A percentile compares a stretch with the other conserved stretches of the same genome.
These are phyloP conservation scores for Cephus pygmeus DNA, from an alignment of 2,888 invertebrate species.

Conservation along the genomic window DNA sequence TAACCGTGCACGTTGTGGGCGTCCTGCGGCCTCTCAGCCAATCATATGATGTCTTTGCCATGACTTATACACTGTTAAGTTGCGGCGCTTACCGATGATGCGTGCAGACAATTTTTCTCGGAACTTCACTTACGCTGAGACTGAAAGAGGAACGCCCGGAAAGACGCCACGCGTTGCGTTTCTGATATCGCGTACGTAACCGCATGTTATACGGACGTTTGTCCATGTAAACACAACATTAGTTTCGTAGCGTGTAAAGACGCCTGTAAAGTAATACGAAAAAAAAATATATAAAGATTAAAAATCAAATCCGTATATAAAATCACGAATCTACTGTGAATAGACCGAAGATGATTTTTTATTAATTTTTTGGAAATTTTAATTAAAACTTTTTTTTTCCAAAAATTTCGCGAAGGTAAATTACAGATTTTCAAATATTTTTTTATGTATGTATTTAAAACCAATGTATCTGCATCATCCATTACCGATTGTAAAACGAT, in stretches of 20 bases:
- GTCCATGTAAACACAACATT: not conserved
- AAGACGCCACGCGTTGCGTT: conserved; percentile 4
- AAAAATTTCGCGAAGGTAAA: too few relatives aligned
- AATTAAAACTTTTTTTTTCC: too few relatives aligned
- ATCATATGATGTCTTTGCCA: conserved; percentile 30
- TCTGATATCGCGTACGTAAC: not conserved
- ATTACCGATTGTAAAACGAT: not conserved
- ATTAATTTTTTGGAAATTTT: too few relatives aligned
- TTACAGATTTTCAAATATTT: too few relatives aligned
- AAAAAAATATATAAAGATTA: not conserved
- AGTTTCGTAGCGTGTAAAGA: not conserved
- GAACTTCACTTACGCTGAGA: conserved; percentile 31
- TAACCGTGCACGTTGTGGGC: conserved; percentile 59
- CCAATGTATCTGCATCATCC: not conserved
- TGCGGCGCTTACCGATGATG: conserved; percentile 1
- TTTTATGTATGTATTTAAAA: not conserved
- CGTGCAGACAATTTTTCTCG: conserved; percentile 37
- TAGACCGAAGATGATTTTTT: not conserved
- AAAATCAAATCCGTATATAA: not conserved
- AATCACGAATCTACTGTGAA: not conserved
- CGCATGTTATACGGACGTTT: not conserved
- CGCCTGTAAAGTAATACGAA: not conserved
- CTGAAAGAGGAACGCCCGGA: conserved; percentile 5
- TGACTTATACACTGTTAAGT: not conserved
- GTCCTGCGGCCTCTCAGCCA: conserved; percentile 53